A percentile compares a stretch with the other conserved stretches of the same genome.
phyloP scores from a whole-genome alignment of 2,113 vertebrate genomes.

The Eudyptes chrysolophus region DNA sequence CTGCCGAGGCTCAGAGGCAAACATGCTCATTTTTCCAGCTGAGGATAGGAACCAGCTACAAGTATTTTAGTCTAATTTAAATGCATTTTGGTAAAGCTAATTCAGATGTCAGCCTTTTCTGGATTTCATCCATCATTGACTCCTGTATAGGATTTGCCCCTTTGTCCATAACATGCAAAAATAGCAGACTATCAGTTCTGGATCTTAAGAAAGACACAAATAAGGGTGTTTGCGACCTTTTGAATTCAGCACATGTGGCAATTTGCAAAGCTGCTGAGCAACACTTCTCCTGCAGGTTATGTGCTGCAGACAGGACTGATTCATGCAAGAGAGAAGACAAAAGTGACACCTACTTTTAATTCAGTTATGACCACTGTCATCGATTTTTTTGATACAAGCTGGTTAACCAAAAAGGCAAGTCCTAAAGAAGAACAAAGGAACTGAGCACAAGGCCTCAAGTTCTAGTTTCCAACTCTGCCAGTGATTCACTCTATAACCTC shows the following conservation, averaged over 20 bases:
- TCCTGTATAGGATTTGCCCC: neutral
- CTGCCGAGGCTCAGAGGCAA: neutral
- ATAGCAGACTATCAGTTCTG: neutral
- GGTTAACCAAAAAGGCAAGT: neutral
- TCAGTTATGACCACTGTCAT: neutral
- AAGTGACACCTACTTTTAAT: neutral
- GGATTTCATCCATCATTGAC: neutral
- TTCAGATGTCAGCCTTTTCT: neutral
- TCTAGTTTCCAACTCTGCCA: neutral
- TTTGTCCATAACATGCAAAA: neutral
- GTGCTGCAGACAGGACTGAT: neutral
- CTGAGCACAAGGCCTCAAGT: neutral
- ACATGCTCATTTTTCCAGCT: neutral
- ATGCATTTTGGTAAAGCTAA: neutral
- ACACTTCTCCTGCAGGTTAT: neutral
- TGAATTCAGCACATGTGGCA: neutral
- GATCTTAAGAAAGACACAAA: neutral
- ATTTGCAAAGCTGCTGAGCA: neutral
- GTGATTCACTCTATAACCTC: neutral
- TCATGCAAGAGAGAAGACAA: neutral
- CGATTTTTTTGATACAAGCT: accelerated
- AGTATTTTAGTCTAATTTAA: neutral
- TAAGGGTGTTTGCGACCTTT: neutral
- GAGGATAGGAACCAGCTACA: neutral
- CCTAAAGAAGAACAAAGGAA: neutral